Evolutionary conservation across 2,113 vertebrate species (phyloP).

Genomic region (Crotalus horridus): DNA sequence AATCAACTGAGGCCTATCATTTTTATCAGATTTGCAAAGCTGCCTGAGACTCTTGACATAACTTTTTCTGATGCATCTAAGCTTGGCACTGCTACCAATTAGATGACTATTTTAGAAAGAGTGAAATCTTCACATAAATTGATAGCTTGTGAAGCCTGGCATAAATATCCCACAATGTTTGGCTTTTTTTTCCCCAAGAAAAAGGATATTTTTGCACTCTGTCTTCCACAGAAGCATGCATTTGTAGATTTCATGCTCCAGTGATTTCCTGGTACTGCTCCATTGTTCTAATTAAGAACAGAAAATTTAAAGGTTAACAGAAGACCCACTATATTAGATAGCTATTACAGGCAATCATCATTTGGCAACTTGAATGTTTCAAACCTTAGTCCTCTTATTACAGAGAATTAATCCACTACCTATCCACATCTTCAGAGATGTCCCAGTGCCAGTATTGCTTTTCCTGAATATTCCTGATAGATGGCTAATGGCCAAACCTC

Average conservation of each 20-base stretch:
- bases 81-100: neutral
- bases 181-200: neutral
- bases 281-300: neutral
- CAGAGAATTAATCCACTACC: slow-evolving; percentile 4
- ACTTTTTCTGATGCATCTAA: neutral
- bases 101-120: neutral
- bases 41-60: neutral
- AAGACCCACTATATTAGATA: neutral
- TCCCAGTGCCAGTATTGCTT: rapidly evolving
- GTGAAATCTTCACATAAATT: neutral
- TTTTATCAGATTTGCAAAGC: neutral
- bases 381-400: neutral
- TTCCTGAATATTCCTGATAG: neutral
- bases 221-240: neutral
- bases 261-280: neutral
- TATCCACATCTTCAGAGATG: rapidly evolving
- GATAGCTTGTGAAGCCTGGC: neutral
- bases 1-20: rapidly evolving
- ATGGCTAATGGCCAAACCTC: neutral
- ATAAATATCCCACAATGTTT: neutral
- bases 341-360: rapidly evolving
- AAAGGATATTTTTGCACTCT: neutral
- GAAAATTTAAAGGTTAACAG: neutral
- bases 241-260: rapidly evolving
- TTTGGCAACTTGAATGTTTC: neutral